Conservation (phyloP, 2,797 vertebrate genomes). For the Pithecia hirsuta region DNA sequence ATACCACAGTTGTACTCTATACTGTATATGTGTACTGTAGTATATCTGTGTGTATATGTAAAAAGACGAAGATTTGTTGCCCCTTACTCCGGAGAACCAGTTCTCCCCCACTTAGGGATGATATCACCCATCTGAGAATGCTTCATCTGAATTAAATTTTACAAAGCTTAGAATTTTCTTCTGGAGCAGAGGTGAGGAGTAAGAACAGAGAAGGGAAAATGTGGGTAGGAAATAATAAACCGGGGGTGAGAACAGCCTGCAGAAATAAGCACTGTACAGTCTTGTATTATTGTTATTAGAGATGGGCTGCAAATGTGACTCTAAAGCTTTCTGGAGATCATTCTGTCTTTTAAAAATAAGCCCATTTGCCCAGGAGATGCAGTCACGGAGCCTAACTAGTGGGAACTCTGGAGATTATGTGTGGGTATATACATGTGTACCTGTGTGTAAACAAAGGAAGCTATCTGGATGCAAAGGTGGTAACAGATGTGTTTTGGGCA, state of each 20-base stretch:
- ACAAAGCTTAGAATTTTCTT: background rate
- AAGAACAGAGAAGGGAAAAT: background rate
- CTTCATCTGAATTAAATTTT: background rate
- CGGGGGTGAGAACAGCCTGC: background rate
- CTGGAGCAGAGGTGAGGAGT: background rate
- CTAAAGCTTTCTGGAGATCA: background rate
- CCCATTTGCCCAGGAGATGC: background rate
- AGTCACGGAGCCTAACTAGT: background rate
- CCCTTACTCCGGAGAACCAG: background rate
- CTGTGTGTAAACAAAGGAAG: background rate
- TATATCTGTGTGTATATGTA: background rate
- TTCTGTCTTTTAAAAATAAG: background rate
- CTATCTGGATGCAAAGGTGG: background rate
- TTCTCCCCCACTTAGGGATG: background rate
- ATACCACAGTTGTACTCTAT: background rate
- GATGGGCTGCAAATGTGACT: background rate
- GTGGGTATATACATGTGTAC: background rate
- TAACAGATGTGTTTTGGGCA: background rate
- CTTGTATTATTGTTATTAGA: background rate
- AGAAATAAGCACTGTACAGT: background rate
- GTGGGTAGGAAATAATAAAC: background rate
- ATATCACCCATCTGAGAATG: background rate
- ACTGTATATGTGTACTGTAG: background rate
- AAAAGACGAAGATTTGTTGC: background rate
- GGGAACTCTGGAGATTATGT: background rate